phyloP scores from a whole-genome alignment of 1,140 invertebrate genomes.

The Mercenaria mercenaria region DNA sequence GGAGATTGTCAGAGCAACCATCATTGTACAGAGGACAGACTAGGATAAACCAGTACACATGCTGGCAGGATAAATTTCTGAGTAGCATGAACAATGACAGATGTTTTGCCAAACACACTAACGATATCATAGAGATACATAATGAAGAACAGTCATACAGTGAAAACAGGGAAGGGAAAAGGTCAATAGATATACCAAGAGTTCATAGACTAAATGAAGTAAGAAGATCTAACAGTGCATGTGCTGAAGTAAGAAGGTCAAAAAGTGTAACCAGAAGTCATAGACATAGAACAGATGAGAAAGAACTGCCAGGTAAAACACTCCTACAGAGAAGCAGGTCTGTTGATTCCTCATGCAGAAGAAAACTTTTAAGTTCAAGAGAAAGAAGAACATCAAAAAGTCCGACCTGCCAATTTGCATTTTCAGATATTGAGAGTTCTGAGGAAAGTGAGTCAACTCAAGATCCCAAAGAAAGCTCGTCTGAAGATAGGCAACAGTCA shows the following conservation, averaged over 20 bases:
- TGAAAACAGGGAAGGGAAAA: not conserved
- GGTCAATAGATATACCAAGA: constrained; percentile 5
- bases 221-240: not conserved
- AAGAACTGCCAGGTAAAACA: not conserved
- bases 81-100: not conserved
- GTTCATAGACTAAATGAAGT: not conserved
- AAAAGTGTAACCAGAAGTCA: not conserved
- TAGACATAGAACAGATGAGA: not conserved
- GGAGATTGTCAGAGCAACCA: constrained; percentile 7
- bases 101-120: not conserved
- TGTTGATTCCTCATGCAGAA: not conserved
- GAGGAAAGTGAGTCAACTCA: constrained; percentile 42
- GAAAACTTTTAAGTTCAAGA: not conserved
- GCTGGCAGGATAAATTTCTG: constrained; percentile 33
- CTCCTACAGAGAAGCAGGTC: not conserved
- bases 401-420: not conserved
- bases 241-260: not conserved
- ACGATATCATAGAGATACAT: not conserved
- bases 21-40: not conserved
- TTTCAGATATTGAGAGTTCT: constrained; percentile 38
- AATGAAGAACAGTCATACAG: not conserved
- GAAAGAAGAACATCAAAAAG: not conserved
- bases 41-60: not conserved
- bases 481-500: not conserved
- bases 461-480: constrained; percentile 28